Percentiles rank a stretch among this genome's conserved stretches.
These are phyloP conservation scores for Oreohelix idahoensis DNA, from an alignment of 1,140 invertebrate species.

Conservation along the genomic window DNA sequence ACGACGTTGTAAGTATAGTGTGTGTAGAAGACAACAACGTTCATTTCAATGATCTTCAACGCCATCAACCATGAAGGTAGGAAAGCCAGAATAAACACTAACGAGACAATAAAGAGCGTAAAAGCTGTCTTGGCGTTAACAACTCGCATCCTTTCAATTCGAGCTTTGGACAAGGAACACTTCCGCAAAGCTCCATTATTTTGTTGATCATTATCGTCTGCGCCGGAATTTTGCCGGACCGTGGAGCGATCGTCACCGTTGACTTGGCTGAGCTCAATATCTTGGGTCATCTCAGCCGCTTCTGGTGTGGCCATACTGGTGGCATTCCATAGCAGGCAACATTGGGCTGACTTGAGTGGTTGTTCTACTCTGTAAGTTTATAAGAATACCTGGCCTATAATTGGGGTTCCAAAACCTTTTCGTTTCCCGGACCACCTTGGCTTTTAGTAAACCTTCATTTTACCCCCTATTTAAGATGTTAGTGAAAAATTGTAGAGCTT, in stretches of 20 bases:
- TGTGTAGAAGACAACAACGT: conserved; percentile 66
- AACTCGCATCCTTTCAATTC: conserved; percentile 48
- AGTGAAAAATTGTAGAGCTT: no score
- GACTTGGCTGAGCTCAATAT: conserved; percentile 49
- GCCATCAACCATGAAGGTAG: conserved; percentile 67
- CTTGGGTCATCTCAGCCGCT: conserved; percentile 44
- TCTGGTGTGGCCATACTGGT: conserved; percentile 35
- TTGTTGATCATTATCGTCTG: conserved; percentile 14
- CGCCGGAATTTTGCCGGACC: conserved; percentile 8
- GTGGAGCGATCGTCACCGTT: conserved; percentile 44
- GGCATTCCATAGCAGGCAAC: conserved; percentile 46
- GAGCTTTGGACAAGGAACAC: conserved; percentile 39
- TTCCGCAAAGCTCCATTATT: conserved; percentile 39
- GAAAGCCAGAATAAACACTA: conserved; percentile 69
- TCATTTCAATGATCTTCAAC: conserved; percentile 55
- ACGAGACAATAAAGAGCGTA: conserved; percentile 68
- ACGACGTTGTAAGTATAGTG: conserved; percentile 72
- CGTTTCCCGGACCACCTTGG: no score
- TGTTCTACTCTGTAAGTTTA: no score
- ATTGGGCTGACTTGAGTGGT: conserved; percentile 48
- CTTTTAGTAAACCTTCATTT: no score
- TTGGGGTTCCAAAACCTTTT: no score
- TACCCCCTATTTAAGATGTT: no score
- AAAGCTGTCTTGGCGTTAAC: conserved; percentile 71
- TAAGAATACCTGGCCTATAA: no score